Conservation (phyloP, 92 coral and sea anemone genomes). For the Plumapathes pennacea region DNA sequence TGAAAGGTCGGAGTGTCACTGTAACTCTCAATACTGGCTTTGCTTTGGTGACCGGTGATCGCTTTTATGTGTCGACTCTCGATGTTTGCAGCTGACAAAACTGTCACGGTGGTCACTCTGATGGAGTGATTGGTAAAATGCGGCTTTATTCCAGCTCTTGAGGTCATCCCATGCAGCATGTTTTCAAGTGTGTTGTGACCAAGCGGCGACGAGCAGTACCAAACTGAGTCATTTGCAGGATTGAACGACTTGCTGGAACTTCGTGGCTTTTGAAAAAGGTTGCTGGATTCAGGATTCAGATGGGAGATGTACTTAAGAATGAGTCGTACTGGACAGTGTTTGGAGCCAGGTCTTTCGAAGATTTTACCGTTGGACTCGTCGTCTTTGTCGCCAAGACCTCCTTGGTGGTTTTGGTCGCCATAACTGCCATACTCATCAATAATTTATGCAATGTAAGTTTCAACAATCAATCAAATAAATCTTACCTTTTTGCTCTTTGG, state of each 20-base stretch:
- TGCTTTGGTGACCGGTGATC: slow-evolving; percentile 45
- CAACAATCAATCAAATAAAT: too few species aligned
- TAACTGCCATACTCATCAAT: too few species aligned
- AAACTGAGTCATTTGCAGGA: slow-evolving; percentile 20
- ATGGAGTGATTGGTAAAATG: slow-evolving; percentile 38
- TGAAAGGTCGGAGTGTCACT: slow-evolving; percentile 34
- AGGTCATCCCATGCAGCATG: slow-evolving; percentile 32
- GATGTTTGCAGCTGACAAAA: slow-evolving; percentile 39
- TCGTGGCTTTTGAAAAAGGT: slow-evolving; percentile 49
- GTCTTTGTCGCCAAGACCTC: slow-evolving; percentile 39
- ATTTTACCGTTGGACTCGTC: slow-evolving; percentile 48
- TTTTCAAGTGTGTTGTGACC: slow-evolving; percentile 42
- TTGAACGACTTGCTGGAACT: slow-evolving; percentile 16
- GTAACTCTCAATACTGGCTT: slow-evolving; percentile 48
- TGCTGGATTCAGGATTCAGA: slow-evolving; percentile 30
- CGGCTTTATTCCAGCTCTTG: slow-evolving; percentile 49
- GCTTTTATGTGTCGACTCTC: slow-evolving; percentile 47
- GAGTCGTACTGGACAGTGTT: slow-evolving; percentile 43
- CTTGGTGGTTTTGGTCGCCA: slow-evolving; percentile 61
- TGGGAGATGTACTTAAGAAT: slow-evolving; percentile 33
- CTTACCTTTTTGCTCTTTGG: too few species aligned
- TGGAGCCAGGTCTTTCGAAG: slow-evolving; percentile 40
- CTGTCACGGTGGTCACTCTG: slow-evolving; percentile 46
- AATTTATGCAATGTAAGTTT: too few species aligned
- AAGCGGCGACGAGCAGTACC: slow-evolving; percentile 37